These are phyloP conservation scores for Borostomias antarcticus DNA, from an alignment of 2,797 vertebrate species.

Conservation along the genomic window DNA sequence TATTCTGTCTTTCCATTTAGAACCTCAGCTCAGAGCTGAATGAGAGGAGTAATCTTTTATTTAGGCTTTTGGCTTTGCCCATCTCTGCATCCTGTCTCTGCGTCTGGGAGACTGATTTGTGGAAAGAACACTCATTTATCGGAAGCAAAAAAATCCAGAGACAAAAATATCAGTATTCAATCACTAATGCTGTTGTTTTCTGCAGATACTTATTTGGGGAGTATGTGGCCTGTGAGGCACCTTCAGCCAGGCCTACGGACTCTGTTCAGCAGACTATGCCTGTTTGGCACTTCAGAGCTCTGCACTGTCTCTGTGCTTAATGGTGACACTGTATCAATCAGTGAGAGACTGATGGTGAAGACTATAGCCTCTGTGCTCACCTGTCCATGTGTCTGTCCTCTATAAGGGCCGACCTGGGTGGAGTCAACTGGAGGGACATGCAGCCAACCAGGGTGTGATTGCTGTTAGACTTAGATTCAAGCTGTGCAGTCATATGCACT, in stretches of 20 bases:
- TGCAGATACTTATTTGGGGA: slow-evolving; percentile 31
- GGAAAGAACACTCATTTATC: slow-evolving; percentile 45
- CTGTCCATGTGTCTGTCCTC: slow-evolving; percentile 38
- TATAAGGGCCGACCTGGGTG: slow-evolving; percentile 42
- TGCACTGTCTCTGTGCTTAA: slow-evolving; percentile 28
- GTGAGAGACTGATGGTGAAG: slow-evolving; percentile 14
- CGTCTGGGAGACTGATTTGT: slow-evolving; percentile 53
- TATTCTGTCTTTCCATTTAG: slow-evolving; percentile 77
- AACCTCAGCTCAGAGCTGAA: slow-evolving; percentile 62
- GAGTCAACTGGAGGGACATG: slow-evolving; percentile 51
- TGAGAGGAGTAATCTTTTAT: slow-evolving; percentile 72
- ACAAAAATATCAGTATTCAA: slow-evolving; percentile 37
- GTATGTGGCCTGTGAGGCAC: slow-evolving; percentile 30
- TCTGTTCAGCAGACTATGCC: slow-evolving; percentile 24
- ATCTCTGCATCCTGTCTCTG: slow-evolving; percentile 60
- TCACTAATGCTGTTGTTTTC: slow-evolving; percentile 33
- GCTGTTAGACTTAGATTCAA: slow-evolving; percentile 57
- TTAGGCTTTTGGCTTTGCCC: slow-evolving; percentile 60
- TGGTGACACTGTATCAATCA: slow-evolving; percentile 38
- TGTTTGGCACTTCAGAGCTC: slow-evolving; percentile 50
- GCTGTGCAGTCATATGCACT: slow-evolving; percentile 57
- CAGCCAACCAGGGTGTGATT: slow-evolving; percentile 57
- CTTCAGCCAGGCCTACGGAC: slow-evolving; percentile 41
- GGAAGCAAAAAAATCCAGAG: slow-evolving; percentile 30
- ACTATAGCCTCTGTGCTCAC: slow-evolving; percentile 35